phyloP scores from a whole-genome alignment of 2,888 invertebrate species.

The Lepidochrysops patricia region DNA sequence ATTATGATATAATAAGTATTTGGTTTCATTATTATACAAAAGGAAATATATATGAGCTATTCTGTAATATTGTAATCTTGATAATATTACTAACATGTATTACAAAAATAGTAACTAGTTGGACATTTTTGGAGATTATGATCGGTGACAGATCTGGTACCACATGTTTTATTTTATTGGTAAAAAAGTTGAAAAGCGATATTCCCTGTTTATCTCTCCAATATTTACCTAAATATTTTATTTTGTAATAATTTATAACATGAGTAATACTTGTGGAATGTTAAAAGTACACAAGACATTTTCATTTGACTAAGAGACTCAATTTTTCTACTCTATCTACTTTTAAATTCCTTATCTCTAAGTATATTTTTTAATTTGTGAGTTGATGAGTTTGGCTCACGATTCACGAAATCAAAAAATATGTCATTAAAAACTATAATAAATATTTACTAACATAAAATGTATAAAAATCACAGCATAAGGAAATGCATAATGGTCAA shows the following conservation, averaged over 20 bases:
- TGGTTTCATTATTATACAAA: background rate
- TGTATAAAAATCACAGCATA: conserved; percentile 16
- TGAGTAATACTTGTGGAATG: background rate
- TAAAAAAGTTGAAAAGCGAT: too few species aligned
- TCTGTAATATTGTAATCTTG: background rate
- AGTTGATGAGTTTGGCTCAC: background rate
- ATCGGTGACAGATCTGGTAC: too few species aligned
- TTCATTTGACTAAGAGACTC: background rate
- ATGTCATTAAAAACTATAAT: background rate
- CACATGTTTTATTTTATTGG: too few species aligned
- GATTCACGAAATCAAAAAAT: background rate
- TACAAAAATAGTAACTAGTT: background rate
- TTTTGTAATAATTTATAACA: background rate
- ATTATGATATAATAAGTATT: background rate
- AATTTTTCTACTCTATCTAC: background rate
- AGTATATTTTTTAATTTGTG: background rate
- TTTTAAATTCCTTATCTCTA: background rate
- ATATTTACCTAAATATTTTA: too few species aligned
- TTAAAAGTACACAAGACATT: conserved; percentile 8
- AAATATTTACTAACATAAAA: background rate
- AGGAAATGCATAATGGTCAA: background rate
- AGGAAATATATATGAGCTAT: background rate
- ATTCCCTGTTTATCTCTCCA: too few species aligned
- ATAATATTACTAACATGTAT: background rate
- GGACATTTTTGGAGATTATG: background rate